phyloP scores from a whole-genome alignment of 2,888 invertebrate genomes.

The Pristionchus japonicus region DNA sequence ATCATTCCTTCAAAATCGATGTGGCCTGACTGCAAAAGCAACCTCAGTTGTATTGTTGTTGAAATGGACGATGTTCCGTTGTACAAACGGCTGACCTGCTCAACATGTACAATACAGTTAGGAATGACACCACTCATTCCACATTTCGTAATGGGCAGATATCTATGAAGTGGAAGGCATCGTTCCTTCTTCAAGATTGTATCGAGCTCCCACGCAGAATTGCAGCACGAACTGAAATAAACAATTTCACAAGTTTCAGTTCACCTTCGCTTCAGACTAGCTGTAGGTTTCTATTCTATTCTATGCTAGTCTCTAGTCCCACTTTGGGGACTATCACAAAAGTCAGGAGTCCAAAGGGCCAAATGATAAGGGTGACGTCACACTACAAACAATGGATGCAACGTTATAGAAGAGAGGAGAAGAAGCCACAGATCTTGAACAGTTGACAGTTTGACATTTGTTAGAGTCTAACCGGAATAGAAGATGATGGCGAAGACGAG shows the following conservation, averaged over 20 bases:
- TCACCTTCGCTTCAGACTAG: no score
- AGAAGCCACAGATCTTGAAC: background rate
- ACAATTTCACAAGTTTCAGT: background rate
- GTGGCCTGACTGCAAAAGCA: constrained; percentile 60
- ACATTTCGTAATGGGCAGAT: constrained; percentile 66
- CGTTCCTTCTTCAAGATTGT: constrained; percentile 59
- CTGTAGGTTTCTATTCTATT: no score
- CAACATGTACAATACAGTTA: constrained; percentile 70
- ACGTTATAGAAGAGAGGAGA: background rate
- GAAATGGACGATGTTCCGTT: no score
- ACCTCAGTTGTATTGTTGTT: background rate
- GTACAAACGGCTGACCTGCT: constrained; percentile 62
- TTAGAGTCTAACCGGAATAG: constrained; percentile 51
- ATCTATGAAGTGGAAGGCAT: constrained; percentile 67
- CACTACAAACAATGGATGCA: no score
- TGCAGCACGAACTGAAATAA: constrained; percentile 54
- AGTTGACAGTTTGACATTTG: background rate
- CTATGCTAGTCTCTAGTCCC: background rate
- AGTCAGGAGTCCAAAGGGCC: no score
- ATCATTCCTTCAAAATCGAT: constrained; percentile 70
- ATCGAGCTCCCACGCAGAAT: constrained; percentile 71
- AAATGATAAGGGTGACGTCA: no score
- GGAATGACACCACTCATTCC: constrained; percentile 55
- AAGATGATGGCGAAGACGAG: constrained; percentile 69
- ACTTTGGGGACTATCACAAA: background rate